Percentiles rank a stretch among this genome's conserved stretches.
These are phyloP conservation scores for Diaperis boleti DNA, from an alignment of 2,888 invertebrate species.

Conservation along the genomic window DNA sequence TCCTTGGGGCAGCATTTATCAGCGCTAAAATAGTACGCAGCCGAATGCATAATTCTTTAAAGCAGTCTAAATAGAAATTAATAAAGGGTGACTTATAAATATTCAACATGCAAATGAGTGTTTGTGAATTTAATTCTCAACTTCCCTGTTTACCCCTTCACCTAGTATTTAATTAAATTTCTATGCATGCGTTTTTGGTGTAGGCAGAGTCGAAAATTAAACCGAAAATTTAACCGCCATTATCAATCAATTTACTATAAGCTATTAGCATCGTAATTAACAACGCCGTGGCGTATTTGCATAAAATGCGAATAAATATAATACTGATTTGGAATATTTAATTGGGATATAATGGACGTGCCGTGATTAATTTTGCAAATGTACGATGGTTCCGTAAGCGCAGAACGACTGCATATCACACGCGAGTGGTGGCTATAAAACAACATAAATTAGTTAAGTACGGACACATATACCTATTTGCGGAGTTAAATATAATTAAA, in stretches of 20 bases:
- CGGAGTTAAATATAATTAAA: constrained; percentile 36
- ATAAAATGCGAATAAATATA: constrained; percentile 33
- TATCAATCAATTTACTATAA: constrained; percentile 35
- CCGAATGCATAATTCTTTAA: constrained; percentile 44
- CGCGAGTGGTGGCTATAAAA: constrained; percentile 20
- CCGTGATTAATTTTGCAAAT: constrained; percentile 20
- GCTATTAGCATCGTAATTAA: constrained; percentile 38
- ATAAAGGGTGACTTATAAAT: constrained; percentile 50
- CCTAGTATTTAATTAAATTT: constrained; percentile 51
- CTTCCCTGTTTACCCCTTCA: constrained; percentile 47
- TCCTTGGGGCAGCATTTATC: constrained; percentile 12
- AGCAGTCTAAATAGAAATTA: constrained; percentile 50
- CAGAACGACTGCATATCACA: constrained; percentile 8
- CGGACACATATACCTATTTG: constrained; percentile 29
- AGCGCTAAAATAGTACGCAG: constrained; percentile 24
- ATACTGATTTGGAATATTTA: constrained; percentile 26
- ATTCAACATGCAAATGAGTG: constrained; percentile 52
- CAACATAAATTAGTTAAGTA: constrained; percentile 35
- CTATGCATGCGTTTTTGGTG: constrained; percentile 46
- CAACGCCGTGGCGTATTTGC: constrained; percentile 17
- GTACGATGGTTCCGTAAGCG: background rate
- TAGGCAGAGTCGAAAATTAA: constrained; percentile 31
- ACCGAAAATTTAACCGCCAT: constrained; percentile 37
- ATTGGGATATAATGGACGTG: constrained; percentile 23
- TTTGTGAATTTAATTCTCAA: constrained; percentile 53